Conservation (phyloP, 2,797 vertebrate species). For the Anisognathus igniventris region DNA sequence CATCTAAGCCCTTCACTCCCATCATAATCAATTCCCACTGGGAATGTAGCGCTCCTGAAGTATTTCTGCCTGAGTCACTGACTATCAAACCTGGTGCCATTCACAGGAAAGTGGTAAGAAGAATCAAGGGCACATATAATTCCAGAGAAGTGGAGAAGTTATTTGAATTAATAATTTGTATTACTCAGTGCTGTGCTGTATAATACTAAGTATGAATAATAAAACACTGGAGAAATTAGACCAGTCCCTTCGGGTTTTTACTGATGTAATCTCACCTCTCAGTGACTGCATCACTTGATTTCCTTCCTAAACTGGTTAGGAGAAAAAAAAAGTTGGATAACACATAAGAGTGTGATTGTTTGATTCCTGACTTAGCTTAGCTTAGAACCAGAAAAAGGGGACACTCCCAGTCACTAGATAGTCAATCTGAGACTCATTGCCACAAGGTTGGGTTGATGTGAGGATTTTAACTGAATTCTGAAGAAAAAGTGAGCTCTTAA, state of each 20-base stretch:
- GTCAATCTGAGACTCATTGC: neutral
- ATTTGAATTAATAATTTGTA: neutral
- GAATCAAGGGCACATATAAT: rapidly evolving
- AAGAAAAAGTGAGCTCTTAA: neutral
- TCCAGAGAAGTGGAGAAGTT: neutral
- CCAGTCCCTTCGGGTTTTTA: neutral
- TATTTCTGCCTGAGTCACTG: neutral
- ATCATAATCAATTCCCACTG: neutral
- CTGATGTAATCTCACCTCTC: neutral
- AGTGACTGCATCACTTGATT: rapidly evolving
- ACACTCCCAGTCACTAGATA: neutral
- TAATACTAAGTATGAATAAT: neutral
- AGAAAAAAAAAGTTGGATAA: neutral
- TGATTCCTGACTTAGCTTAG: neutral
- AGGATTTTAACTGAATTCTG: neutral
- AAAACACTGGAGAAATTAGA: neutral
- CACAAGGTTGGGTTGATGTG: neutral
- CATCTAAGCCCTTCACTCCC: neutral
- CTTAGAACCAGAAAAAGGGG: neutral
- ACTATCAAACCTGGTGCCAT: neutral
- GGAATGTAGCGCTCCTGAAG: neutral
- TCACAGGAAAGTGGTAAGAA: neutral
- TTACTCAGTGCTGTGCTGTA: neutral
- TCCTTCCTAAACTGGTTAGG: neutral
- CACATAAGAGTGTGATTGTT: neutral